Base-by-base conservation (phyloP, 2,113 vertebrate genomes). In the Cinclus mexicanus region DNA sequence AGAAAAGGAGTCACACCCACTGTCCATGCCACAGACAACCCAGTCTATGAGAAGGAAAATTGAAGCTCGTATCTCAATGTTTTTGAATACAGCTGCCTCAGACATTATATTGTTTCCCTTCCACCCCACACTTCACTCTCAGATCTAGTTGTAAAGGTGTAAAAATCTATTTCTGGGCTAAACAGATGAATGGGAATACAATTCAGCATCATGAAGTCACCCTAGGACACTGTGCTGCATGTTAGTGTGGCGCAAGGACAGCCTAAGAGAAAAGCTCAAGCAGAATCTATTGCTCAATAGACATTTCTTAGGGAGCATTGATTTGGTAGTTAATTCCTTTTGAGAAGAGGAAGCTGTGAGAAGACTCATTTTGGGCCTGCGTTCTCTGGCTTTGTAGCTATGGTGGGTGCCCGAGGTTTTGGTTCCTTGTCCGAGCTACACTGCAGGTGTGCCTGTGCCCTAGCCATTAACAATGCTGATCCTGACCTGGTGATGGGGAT, bases 301-400 rank as follows among this genome's bases (percentile, higher is more conserved):
- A 65, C 9, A 84, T 80, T 77, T 80, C 24, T 18, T 44, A 55
- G 22, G 5, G 10, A 67, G 15, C 26, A 26, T 2, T 49, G 50
- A 12, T 41, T 69, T 69, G 14, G 12, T 44, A 57, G 20, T 8
- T 52, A 14, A 8, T 35, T 50, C 5, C 6, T 70, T 59, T 46
- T 59, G 24, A 69, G 31, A 56, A 46, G 11, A 79, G 25, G 17
- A 12, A 69, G 5, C 4, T 83, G 9, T 60, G 11, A 68, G 23
- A 31, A 76, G 4, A 28, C 5, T 64, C 5, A 8, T 17, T 2
- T 57, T 3, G 4, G 15, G 14, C 3, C 7, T 76, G n/a, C 7
- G 12, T 37, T 9, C 6, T 65, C 29, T 14, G 20, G 2, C 23
- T 64, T 15, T 25, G 37, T 12, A 82, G 14, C 1, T 55, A 2